Base-by-base conservation (phyloP, 2,888 invertebrate genomes). In the Drosophila demipolita region DNA sequence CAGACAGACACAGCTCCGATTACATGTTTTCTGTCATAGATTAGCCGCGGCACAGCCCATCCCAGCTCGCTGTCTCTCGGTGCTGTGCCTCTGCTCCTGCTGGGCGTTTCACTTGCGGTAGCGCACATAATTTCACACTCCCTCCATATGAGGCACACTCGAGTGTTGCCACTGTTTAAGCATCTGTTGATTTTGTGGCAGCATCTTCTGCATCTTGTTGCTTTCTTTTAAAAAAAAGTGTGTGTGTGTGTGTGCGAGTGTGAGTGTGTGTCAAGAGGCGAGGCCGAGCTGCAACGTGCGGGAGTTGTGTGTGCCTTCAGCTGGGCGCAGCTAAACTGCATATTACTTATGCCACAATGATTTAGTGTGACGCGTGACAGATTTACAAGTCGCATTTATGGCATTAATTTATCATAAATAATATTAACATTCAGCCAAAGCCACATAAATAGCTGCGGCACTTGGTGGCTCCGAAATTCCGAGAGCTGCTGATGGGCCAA, bases 361-460 rank as follows among this genome's bases (percentile, higher is more conserved):
- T 91, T 91, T 91, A 92, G 83, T 89, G 88, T 62, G 85, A 86
- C 90, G 90, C 91, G 89, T 91, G 91, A 91, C 91, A 91, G 90
- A 91, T 92, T 92, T 92, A 91, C 91, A 90, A 91, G 91, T 89
- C 81, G 90, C 79, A 84, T 81, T 89, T 84, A 85, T 84, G 75
- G 85, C 87, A 88, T 79, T 85, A 83, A 91, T 91, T 91, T 84
- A 90, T 91, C 90, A 91, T 88, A 89, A 82, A 80, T 77, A 83
- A 62, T 60, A 65, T 57, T 74, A 52, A 45, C 17, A 36, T 38
- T 26, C 61, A 45, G n/a, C 35, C 42, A 58, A 53, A 53, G 15
- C n/a, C 62, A 45, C 67, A 66, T 66, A 66, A 79, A 77, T 62
- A 62, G 80, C 72, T 32, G 57, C 35, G 49, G 40, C n/a, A 40